Evolutionary conservation across 2,113 vertebrate genomes (phyloP).

Genomic region (Eulemur macaco): DNA sequence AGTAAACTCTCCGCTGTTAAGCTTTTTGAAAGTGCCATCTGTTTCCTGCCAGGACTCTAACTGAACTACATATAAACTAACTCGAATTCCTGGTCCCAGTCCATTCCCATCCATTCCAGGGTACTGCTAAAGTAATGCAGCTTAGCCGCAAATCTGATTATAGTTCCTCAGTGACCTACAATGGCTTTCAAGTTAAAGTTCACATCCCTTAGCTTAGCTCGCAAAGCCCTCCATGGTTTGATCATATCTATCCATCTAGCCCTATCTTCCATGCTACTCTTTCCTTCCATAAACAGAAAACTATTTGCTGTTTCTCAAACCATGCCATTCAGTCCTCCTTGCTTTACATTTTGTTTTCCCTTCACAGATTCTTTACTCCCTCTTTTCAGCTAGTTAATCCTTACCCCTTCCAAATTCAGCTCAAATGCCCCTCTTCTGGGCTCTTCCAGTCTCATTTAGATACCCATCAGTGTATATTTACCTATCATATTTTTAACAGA

Average conservation of each 20-base stretch:
- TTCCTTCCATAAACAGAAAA: background rate
- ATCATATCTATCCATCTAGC: background rate
- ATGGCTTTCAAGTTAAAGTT: conserved; percentile 21
- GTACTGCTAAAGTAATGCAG: background rate
- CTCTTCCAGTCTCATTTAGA: background rate
- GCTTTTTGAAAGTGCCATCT: background rate
- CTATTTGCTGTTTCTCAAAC: background rate
- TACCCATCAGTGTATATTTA: background rate
- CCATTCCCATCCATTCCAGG: background rate
- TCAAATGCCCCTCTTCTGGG: background rate
- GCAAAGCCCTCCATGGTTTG: background rate
- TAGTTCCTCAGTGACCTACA: background rate
- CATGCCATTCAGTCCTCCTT: background rate
- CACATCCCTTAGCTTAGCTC: background rate
- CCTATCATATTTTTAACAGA: background rate
- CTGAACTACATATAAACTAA: background rate
- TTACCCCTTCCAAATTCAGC: background rate
- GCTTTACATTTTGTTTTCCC: background rate
- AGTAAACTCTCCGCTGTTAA: background rate
- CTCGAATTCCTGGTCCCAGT: background rate
- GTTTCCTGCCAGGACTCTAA: conserved; percentile 10
- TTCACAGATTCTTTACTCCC: background rate
- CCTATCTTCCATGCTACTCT: background rate
- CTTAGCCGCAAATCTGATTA: conserved; percentile 29
- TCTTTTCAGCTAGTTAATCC: background rate